Evolutionary conservation across 2,888 invertebrate species (phyloP), one percentile per base, ranked within the genome.

Genomic region (Plutella xylostella): DNA sequence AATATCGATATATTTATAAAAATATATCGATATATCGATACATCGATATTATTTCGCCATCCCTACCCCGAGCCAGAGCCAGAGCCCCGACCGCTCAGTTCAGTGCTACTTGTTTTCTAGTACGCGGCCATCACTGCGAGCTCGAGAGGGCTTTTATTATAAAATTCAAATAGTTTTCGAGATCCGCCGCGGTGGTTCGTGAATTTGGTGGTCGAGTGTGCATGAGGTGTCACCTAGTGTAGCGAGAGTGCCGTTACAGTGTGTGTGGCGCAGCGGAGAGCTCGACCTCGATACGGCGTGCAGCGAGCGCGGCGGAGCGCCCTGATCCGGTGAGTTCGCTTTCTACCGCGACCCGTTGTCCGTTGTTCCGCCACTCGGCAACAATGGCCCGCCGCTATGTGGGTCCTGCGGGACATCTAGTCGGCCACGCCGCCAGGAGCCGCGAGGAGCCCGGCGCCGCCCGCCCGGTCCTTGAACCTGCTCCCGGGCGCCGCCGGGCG

Each of bases 101-200:
- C 71, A 67, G 75, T 69, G 67, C 68, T 15, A 4, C 66, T 64
- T 68, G 61, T 61, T 71, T 72, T 75, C 77, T 76, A 82, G 80
- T 80, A 69, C 75, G 75, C 78, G 72, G 56, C 63, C 69, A 71
- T 65, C 74, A 56, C 65, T 64, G 62, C 58, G 61, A 60, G 73
- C 57, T 58, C 69, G 65, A 68, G 58, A 70, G 70, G 56, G 28
- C 9, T 28, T 12, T 12, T 28, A n/a, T n/a, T 28, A 9, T 12
- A 28, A 28, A 4, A 28, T 28, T 28, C 9, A 9, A 28, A 3
- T 28, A 28, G 41, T 15, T 12, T 15, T 18, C 42, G 33, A n/a
- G 43, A 35, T 28, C 19, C 42, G 33, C 42, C 31, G 19, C 31
- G 25, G 11, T 14, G 6, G n/a, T 4, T n/a, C 9, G 42, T 42